Evolutionary conservation across 2,888 invertebrate genomes (phyloP).

Genomic region (Drosophila vallismaia): DNA sequence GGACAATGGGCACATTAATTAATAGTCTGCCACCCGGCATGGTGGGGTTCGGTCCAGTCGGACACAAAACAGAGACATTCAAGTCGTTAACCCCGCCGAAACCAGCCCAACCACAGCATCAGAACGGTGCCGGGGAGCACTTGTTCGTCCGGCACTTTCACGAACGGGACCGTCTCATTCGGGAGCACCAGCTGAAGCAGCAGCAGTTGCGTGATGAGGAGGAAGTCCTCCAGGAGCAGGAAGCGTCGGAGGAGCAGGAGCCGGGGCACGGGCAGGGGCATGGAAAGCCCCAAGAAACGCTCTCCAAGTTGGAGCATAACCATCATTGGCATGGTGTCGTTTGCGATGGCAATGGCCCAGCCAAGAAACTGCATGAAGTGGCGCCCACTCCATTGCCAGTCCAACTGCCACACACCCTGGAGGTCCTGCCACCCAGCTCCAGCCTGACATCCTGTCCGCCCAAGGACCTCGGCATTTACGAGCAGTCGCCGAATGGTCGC

Average conservation of each 20-base stretch:
- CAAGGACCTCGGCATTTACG: slow-evolving; percentile 71
- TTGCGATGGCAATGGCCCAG: slow-evolving; percentile 65
- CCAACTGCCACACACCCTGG: not conserved
- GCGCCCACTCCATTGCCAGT: slow-evolving; percentile 18
- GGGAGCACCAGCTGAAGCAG: slow-evolving; percentile 83
- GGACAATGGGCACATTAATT: slow-evolving; percentile 47
- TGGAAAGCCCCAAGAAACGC: slow-evolving; percentile 15
- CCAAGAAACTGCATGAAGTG: slow-evolving; percentile 47
- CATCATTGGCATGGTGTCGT: slow-evolving; percentile 75
- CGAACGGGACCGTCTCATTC: slow-evolving; percentile 84
- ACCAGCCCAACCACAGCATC: slow-evolving; percentile 27
- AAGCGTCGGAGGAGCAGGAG: slow-evolving; percentile 28
- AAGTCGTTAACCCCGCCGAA: slow-evolving; percentile 46
- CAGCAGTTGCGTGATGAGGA: slow-evolving; percentile 72
- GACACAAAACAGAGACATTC: slow-evolving; percentile 37
- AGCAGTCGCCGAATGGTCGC: slow-evolving; percentile 61
- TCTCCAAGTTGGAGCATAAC: slow-evolving; percentile 58
- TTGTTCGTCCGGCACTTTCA: slow-evolving; percentile 83
- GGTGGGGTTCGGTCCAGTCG: slow-evolving; percentile 17
- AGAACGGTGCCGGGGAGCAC: slow-evolving; percentile 67
- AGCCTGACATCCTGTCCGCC: not conserved
- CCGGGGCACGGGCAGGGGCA: slow-evolving; percentile 5
- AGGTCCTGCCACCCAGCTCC: slow-evolving; percentile 6
- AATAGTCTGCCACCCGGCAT: slow-evolving; percentile 38
- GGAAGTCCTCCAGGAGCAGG: slow-evolving; percentile 23